Base-by-base conservation (phyloP, 2,113 vertebrate species). In the Willisornis vidua region DNA sequence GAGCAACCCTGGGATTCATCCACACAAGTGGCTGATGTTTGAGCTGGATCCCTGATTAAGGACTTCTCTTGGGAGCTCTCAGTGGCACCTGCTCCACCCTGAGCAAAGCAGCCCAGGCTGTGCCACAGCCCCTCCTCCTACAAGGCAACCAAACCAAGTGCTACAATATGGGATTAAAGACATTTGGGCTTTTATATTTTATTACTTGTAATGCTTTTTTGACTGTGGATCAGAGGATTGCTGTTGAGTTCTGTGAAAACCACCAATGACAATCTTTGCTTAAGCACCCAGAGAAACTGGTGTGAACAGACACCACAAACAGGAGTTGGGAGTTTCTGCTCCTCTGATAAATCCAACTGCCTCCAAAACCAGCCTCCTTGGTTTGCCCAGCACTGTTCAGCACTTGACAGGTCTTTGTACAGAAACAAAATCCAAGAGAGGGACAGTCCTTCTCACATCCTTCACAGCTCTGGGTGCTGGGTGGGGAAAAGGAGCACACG, bases 91-190 rank as follows among this genome's bases (percentile, higher is more conserved):
- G 95, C 90, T 96, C 59, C 35, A 19, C 0, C 12, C 41, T 41
- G 90, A 80, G 74, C 85, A 86, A 90, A 95, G 86, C 76, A 78
- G 96, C 86, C 94, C 95, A 92, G 90, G 49, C 82, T 97, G 96
- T 96, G 95, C 96, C 59, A 9, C 84, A 61, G 93, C 66, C 8
- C 26, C 62, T 66, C 35, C 93, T 58, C 84, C 82, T 51, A 35
- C 79, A 57, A 2, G 2, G 2, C 12, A 93, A 41, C 94, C 66
- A 80, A 74, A n/a, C 85, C 90, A 90, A 94, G 83, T 95, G 96
- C 82, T 45, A 82, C 19, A 80, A 88, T 85, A 72, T 31, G 51
- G 31, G 23, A 83, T 55, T 58, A 37, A 67, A 94, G 70, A 71
- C 65, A 87, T 88, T 71, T 75, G 52, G 79, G 17, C 9, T 45